Percentiles rank a stretch among this genome's conserved stretches.
Evolutionary conservation across 2,888 invertebrate species (phyloP).

Genomic region (Epinotia bilunana): DNA sequence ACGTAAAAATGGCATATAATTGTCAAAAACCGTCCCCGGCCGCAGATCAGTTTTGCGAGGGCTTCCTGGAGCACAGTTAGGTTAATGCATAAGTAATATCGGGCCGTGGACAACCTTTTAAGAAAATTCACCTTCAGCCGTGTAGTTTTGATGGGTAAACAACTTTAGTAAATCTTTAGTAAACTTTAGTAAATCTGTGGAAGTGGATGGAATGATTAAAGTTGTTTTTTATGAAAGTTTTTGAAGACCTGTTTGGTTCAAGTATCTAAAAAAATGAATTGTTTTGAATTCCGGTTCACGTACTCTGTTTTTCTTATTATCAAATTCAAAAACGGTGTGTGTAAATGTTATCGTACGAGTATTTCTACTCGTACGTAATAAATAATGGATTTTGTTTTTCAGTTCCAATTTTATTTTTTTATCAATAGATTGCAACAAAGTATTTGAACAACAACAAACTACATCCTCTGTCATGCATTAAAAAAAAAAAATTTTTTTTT

Average conservation of each 20-base stretch:
- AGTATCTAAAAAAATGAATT: neutral
- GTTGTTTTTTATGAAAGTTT: neutral
- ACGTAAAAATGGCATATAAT: neutral
- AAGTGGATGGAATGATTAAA: neutral
- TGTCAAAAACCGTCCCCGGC: conserved; percentile 57
- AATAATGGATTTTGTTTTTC: too few relatives aligned
- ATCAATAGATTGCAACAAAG: too few relatives aligned
- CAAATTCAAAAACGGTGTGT: too few relatives aligned
- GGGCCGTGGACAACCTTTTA: conserved; percentile 68
- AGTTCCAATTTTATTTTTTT: too few relatives aligned
- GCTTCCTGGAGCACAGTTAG: conserved; percentile 81
- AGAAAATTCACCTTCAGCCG: conserved; percentile 61
- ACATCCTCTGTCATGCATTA: too few relatives aligned
- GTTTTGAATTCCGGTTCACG: too few relatives aligned
- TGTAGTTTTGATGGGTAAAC: conserved; percentile 16
- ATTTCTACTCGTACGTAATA: too few relatives aligned
- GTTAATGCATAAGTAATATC: conserved; percentile 87
- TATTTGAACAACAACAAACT: too few relatives aligned
- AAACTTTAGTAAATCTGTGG: conserved; percentile 1
- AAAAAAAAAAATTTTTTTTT: too few relatives aligned
- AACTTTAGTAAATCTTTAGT: conserved; percentile 6
- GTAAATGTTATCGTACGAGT: too few relatives aligned
- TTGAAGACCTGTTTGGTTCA: neutral
- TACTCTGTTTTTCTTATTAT: too few relatives aligned
- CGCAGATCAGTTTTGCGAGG: conserved; percentile 53